A percentile compares a stretch with the other conserved stretches of the same genome.
Evolutionary conservation across 1,140 invertebrate genomes (phyloP).

Genomic region (Hypsibius dujardini): DNA sequence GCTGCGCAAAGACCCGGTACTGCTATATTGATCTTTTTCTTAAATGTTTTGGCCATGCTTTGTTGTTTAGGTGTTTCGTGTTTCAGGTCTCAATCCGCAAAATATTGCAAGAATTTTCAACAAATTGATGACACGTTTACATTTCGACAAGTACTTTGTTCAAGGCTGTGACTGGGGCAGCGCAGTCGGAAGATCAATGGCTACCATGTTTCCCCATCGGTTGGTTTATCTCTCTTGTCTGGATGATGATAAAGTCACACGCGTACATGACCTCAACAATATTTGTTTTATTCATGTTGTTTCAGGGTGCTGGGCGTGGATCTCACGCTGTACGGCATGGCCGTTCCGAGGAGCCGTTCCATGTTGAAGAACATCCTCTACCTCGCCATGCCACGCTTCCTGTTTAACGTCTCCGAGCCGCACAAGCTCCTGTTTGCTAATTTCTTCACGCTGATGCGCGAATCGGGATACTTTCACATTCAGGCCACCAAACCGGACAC

Average conservation of each 20-base stretch:
- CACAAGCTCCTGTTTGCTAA: slow-evolving; percentile 38
- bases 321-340: slow-evolving; percentile 42
- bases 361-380: slow-evolving; percentile 38
- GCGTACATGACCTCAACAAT: too few relatives aligned
- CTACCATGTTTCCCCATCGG: slow-evolving; percentile 47
- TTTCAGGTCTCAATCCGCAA: slow-evolving; percentile 32
- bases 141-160: slow-evolving; percentile 52
- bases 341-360: slow-evolving; percentile 31
- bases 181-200: slow-evolving; percentile 36
- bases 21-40: background rate
- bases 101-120: slow-evolving; percentile 53
- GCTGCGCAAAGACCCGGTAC: slow-evolving; percentile 37
- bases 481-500: slow-evolving; percentile 81
- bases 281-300: slow-evolving; percentile 19
- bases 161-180: slow-evolving; percentile 59
- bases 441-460: slow-evolving; percentile 40
- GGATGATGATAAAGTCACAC: background rate
- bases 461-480: slow-evolving; percentile 60
- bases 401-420: slow-evolving; percentile 39
- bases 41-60: slow-evolving; percentile 14
- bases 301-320: slow-evolving; percentile 46
- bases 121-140: slow-evolving; percentile 61
- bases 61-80: background rate
- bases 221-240: slow-evolving; percentile 24
- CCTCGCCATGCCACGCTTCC: slow-evolving; percentile 37